Base-by-base conservation (phyloP, 1,140 invertebrate species). In the Scaptomyza graminum region DNA sequence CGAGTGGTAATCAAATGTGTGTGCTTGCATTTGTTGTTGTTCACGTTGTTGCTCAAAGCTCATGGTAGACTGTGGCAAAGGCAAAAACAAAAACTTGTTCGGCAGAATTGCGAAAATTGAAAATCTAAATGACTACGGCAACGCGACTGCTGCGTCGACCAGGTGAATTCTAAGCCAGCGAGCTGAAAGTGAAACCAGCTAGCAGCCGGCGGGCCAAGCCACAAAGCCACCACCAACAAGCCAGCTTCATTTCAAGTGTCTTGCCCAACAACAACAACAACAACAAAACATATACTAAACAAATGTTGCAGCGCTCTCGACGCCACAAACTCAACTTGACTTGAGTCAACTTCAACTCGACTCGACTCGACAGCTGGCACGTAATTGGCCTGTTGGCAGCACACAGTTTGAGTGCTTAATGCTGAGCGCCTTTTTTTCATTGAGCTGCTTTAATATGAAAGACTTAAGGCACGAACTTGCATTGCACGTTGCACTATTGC, bases 381-480 rank as follows among this genome's bases (percentile, higher is more conserved):
- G 47, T 59, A 79, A 84, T 84, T 76, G 72, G 80, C 76, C 59
- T 51, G 50, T 41, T 54, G 47, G n/a, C n/a, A n/a, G n/a, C n/a
- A n/a, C n/a, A n/a, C n/a, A 41, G n/a, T 57, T 74, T 64, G 69
- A 76, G 74, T 46, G 44, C 7, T 46, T 65, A 74, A 50, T 55
- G 65, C 49, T 59, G 80, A 84, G 64, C 62, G 81, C 11, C 7
- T 0, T 65, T 71, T 22, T 3, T 66, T 70, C 71, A 52, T 43
- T 66, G 39, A 52, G 71, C 60, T 63, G 39, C 15, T 49, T 18
- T 64, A 39, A 73, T 67, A 88, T 76, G 66, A 88, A 88, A 79
- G 76, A 88, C 84, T 88, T 83, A 77, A 88, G 83, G 62, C 79
- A 88, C 83, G 83, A 88, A 88, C 83, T 88, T 87, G 83, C 79